Evolutionary conservation across 2,113 vertebrate species (phyloP).

Genomic region (Salvator merianae): DNA sequence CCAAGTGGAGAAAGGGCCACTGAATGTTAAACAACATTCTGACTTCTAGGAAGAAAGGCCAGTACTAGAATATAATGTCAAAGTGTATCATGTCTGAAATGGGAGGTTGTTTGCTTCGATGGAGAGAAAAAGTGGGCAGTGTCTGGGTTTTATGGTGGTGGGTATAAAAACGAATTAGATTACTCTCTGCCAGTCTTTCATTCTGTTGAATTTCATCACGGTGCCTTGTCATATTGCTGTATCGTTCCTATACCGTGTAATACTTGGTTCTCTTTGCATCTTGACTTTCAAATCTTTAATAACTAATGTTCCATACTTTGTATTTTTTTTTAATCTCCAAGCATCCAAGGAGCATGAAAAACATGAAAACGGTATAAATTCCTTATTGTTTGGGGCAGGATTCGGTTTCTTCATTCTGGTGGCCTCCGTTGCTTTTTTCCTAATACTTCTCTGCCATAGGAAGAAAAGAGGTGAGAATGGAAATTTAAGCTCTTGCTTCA

Average conservation of each 20-base stretch:
- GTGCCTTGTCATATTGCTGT: background rate
- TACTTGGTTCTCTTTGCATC: background rate
- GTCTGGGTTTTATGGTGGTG: too few relatives aligned
- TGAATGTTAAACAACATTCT: background rate
- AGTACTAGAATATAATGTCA: background rate
- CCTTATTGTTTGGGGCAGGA: background rate
- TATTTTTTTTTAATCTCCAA: background rate
- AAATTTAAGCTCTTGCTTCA: too few relatives aligned
- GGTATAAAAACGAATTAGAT: too few relatives aligned
- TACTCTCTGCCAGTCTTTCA: background rate
- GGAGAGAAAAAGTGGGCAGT: background rate
- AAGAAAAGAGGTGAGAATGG: background rate
- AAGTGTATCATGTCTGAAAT: background rate
- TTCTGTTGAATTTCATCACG: background rate
- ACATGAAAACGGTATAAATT: background rate
- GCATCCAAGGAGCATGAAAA: background rate
- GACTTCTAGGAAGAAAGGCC: background rate
- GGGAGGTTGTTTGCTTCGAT: background rate
- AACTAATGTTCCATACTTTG: background rate
- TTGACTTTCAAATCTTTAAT: too few relatives aligned
- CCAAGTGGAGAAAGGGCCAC: too few relatives aligned
- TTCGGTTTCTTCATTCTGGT: background rate
- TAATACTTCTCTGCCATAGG: background rate
- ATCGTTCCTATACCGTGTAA: background rate
- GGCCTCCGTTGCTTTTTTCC: background rate